Evolutionary conservation across 2,113 vertebrate genomes (phyloP).

Genomic region (Hypocryptadius cinnamomeus): DNA sequence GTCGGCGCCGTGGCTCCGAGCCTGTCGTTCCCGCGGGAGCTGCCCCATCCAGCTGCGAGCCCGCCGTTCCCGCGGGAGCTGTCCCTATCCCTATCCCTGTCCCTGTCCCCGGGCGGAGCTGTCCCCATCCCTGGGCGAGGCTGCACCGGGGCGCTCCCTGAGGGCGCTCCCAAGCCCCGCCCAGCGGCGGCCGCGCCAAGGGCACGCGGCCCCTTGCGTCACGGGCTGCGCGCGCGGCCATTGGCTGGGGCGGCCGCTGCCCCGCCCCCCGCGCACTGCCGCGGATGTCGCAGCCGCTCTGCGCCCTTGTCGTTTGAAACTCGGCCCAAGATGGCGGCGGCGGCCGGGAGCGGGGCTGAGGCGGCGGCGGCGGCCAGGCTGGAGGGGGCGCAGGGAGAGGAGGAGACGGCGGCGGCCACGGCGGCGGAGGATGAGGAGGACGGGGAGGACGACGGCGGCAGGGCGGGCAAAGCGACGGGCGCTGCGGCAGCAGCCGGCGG

Average conservation of each 20-base stretch:
- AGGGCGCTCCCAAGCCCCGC: not conserved
- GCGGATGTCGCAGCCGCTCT: not conserved
- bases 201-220: not conserved
- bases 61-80: accelerated
- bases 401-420: not conserved
- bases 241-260: not conserved
- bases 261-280: not conserved
- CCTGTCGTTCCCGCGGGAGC: accelerated
- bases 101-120: no score
- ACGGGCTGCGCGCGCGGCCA: not conserved
- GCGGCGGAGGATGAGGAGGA: not conserved
- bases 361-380: not conserved
- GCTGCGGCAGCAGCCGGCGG: not conserved
- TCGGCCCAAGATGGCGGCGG: constrained; percentile 57
- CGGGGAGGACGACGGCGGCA: not conserved
- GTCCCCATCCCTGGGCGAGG: no score
- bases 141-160: accelerated
- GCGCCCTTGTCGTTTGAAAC: not conserved
- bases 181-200: not conserved
- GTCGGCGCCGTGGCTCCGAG: accelerated
- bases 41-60: accelerated
- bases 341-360: not conserved
- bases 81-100: no score
- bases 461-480: not conserved
- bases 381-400: constrained; percentile 38